phyloP scores from a whole-genome alignment of 2,888 invertebrate species.

The Heliconius ethilla region DNA sequence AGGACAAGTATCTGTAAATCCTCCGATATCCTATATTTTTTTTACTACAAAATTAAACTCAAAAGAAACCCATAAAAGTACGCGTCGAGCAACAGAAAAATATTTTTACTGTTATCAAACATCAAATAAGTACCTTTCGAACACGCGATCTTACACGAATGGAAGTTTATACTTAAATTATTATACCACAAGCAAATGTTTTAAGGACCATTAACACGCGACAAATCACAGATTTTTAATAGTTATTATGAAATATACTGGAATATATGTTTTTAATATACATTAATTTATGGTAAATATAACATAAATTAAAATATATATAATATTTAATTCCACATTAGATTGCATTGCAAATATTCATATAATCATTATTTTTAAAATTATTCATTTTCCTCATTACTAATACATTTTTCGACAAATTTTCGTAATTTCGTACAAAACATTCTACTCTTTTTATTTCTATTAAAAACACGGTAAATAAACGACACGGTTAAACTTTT shows the following conservation, averaged over 20 bases:
- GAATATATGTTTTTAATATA: background rate
- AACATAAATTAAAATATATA: background rate
- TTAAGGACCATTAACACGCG: constrained; percentile 10
- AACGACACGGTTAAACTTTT: too few species aligned
- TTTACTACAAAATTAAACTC: background rate
- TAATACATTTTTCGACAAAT: too few species aligned
- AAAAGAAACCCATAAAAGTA: background rate
- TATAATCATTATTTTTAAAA: too few species aligned
- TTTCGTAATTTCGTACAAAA: too few species aligned
- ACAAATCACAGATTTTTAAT: background rate
- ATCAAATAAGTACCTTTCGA: constrained; percentile 12
- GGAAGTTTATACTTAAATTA: background rate
- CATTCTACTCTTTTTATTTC: too few species aligned
- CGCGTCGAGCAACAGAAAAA: background rate
- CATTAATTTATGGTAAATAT: too few species aligned
- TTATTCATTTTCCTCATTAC: too few species aligned
- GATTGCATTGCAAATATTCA: too few species aligned
- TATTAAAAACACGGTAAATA: too few species aligned
- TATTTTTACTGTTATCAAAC: constrained; percentile 23
- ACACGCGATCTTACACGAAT: constrained; percentile 14
- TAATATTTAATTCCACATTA: too few species aligned
- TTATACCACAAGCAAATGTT: constrained; percentile 9
- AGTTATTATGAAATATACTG: background rate
- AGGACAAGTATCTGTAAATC: too few species aligned
- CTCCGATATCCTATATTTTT: too few species aligned